Evolutionary conservation across 2,797 vertebrate genomes (phyloP), one percentile per base, ranked within the genome.

Genomic region (Sciurus carolinensis): DNA sequence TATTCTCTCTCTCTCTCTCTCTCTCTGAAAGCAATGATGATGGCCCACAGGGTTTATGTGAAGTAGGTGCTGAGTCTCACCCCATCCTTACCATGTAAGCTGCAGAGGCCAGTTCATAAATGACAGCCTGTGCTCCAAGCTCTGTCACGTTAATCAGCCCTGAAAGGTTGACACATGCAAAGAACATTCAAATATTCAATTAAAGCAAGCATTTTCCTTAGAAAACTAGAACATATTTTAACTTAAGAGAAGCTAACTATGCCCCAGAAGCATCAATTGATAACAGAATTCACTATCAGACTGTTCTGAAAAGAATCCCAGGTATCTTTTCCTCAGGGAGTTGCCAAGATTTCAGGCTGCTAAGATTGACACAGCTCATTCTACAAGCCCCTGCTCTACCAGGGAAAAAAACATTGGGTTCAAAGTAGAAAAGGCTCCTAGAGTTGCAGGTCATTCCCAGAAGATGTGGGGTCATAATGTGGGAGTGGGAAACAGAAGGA

Each of bases 91-190:
- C 99, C 99, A 99, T 98, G 85, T 98, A 99, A 0, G 99, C 98
- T 2, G 98, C 62, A 80, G 72, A 98, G 62, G 98, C 88, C 76
- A 99, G 94, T 95, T 99, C 96, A 0, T 98, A 99, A 20, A 99
- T 95, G 79, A 99, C 7, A 0, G 99, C 98, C 17, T 99, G 99
- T 10, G 99, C 98, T 5, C 99, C 99, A 26, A 99, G 98, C 96
- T 99, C 98, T 77, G 98, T 99, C 81, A 99, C 98, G 33, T 98
- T 99, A 66, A 99, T 98, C 59, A 99, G 96, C 95, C 99, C 99
- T 99, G 97, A 13, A 96, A 98, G 7, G 59, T 97, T 73, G 97
- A 81, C 33, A 86, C 54, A 77, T 8, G 76, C 42, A 93, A 2
- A 84, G n/a, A 47, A 80, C 54, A 93, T 88, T 6, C 30, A 84